A percentile compares a stretch with the other conserved stretches of the same genome.
phyloP scores from a whole-genome alignment of 1,140 invertebrate genomes.

The Drosophila biarmipes region DNA sequence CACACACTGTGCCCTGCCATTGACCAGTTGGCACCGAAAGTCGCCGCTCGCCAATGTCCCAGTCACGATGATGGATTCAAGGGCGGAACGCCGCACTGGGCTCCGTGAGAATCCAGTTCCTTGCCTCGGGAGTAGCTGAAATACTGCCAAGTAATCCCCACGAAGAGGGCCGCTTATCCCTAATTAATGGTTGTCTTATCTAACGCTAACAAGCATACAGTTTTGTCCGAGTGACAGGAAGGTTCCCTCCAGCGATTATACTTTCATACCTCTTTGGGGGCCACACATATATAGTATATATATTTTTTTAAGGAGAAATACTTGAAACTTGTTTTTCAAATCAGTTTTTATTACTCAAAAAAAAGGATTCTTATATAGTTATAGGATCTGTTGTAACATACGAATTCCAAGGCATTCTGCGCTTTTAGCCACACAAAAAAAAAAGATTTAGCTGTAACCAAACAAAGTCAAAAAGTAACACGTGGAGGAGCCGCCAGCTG shows the following conservation, averaged over 20 bases:
- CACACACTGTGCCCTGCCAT: conserved; percentile 26
- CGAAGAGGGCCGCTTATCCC: conserved; percentile 15
- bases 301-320: too few species aligned
- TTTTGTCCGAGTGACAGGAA: neutral
- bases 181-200: conserved; percentile 32
- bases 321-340: neutral
- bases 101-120: conserved; percentile 25
- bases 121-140: neutral
- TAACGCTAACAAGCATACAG: conserved; percentile 12
- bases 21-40: too few species aligned
- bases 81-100: conserved; percentile 17
- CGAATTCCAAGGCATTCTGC: conserved; percentile 40
- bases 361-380: conserved; percentile 27
- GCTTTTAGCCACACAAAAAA: conserved; percentile 53
- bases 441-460: conserved; percentile 16
- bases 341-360: conserved; percentile 28
- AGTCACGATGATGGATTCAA: conserved; percentile 20
- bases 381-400: conserved; percentile 35
- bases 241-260: neutral
- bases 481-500: neutral
- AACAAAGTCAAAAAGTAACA: conserved; percentile 11
- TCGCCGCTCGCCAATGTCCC: neutral
- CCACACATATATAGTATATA: too few species aligned
- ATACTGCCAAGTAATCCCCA: conserved; percentile 32
- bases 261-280: neutral